Conservation (phyloP, 2,797 vertebrate genomes). For the Catamblyrhynchus diadema region DNA sequence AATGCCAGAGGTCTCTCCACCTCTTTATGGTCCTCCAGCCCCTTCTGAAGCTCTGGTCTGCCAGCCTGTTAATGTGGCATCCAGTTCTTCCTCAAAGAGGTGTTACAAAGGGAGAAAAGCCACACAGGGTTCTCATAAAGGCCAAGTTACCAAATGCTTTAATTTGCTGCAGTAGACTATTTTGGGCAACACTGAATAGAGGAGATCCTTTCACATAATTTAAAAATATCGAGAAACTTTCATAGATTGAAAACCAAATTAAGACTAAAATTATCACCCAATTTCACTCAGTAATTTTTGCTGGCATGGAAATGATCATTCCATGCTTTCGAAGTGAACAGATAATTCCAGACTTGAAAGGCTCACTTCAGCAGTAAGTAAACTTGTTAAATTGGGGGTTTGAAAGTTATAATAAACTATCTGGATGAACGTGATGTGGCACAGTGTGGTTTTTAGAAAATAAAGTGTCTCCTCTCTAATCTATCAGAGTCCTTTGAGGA, state of each 20-base stretch:
- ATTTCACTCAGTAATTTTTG: constrained; percentile 36
- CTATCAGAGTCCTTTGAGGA: not conserved
- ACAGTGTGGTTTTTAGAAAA: not conserved
- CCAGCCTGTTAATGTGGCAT: not conserved
- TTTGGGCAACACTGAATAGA: not conserved
- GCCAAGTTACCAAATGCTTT: not conserved
- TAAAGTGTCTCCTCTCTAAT: not conserved
- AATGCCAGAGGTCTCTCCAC: not conserved
- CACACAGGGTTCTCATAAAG: not conserved
- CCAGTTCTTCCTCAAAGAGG: constrained; percentile 1
- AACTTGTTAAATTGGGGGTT: constrained; percentile 45
- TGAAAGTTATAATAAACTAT: constrained; percentile 39
- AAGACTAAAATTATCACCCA: constrained; percentile 30
- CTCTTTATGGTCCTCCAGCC: not conserved
- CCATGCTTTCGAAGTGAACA: not conserved
- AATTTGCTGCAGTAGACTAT: not conserved
- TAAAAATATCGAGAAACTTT: constrained; percentile 11
- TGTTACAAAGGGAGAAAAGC: not conserved
- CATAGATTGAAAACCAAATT: constrained; percentile 34
- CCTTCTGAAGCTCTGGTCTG: not conserved
- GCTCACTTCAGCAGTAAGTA: constrained; percentile 32
- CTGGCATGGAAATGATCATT: constrained; percentile 33
- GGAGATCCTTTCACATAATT: constrained; percentile 5
- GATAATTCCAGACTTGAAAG: constrained; percentile 52
- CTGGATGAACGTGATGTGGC: not conserved